phyloP scores from a whole-genome alignment of 2,797 vertebrate genomes.

The Artibeus lituratus region DNA sequence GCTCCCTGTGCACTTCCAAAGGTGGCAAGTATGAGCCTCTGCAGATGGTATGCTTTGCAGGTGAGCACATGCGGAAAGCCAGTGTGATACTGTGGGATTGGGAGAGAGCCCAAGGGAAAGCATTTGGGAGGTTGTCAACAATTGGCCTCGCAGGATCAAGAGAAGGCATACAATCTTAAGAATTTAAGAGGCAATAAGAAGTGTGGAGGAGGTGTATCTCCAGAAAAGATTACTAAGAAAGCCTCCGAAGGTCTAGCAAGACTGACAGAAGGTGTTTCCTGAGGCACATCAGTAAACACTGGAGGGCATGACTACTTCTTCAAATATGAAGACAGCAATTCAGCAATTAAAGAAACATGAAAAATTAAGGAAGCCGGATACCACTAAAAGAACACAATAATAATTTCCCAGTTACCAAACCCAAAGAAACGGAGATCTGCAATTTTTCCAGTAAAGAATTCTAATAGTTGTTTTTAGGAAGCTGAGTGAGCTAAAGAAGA shows the following conservation, averaged over 20 bases:
- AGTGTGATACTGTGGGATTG: background rate
- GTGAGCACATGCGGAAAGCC: background rate
- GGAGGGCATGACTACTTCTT: background rate
- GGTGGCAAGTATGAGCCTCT: background rate
- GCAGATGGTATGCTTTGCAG: background rate
- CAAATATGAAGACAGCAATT: background rate
- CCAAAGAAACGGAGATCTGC: background rate
- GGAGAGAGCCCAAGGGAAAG: background rate
- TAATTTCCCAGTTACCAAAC: background rate
- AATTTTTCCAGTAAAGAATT: background rate
- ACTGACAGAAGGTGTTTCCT: background rate
- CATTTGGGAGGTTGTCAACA: background rate
- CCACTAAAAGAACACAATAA: background rate
- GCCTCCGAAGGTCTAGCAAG: background rate
- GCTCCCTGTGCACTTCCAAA: background rate
- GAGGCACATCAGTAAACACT: background rate
- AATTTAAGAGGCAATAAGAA: background rate
- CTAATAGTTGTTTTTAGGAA: background rate
- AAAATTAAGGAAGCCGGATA: background rate
- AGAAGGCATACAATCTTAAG: background rate
- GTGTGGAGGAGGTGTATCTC: background rate
- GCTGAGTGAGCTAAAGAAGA: background rate
- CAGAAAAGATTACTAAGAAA: background rate
- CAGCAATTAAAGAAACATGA: background rate
- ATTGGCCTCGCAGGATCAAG: background rate